A percentile compares a stretch with the other conserved stretches of the same genome.
Conservation (phyloP, 2,113 vertebrate genomes). For the Ornithorhynchus anatinus region DNA sequence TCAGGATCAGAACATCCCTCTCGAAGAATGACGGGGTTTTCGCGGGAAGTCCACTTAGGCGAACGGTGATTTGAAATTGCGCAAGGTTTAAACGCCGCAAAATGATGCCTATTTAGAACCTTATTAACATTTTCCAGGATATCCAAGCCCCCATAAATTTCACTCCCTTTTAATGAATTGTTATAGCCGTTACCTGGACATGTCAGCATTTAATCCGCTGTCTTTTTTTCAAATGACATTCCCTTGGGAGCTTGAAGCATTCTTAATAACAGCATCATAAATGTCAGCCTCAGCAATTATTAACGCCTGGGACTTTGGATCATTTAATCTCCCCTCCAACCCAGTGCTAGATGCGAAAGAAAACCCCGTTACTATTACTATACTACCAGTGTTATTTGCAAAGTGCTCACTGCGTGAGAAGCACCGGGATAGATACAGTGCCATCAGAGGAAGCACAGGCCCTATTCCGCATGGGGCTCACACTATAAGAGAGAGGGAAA, state of each 20-base stretch:
- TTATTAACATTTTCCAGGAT: constrained; percentile 37
- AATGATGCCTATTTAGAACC: neutral
- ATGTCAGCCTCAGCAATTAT: constrained; percentile 56
- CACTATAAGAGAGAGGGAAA: too few species aligned
- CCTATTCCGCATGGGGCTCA: too few species aligned
- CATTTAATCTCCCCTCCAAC: constrained; percentile 60
- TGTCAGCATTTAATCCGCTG: constrained; percentile 42
- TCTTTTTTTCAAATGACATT: constrained; percentile 63
- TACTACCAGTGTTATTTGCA: too few species aligned
- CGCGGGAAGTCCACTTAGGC: constrained; percentile 17
- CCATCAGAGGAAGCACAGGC: too few species aligned
- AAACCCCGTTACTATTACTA: constrained; percentile 14
- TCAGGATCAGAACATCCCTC: constrained; percentile 35
- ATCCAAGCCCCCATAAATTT: constrained; percentile 44
- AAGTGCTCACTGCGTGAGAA: too few species aligned
- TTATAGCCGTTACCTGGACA: constrained; percentile 37
- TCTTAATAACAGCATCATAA: constrained; percentile 41
- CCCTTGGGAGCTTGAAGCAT: constrained; percentile 37
- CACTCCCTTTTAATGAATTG: constrained; percentile 64
- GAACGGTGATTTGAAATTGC: constrained; percentile 35
- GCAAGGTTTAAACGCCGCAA: constrained; percentile 18
- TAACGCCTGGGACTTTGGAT: constrained; percentile 36
- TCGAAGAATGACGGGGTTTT: constrained; percentile 54
- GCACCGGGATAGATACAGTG: too few species aligned
- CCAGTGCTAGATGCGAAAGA: constrained; percentile 31